Evolutionary conservation across 2,888 invertebrate species (phyloP).

Genomic region (Uloborus plumipes): DNA sequence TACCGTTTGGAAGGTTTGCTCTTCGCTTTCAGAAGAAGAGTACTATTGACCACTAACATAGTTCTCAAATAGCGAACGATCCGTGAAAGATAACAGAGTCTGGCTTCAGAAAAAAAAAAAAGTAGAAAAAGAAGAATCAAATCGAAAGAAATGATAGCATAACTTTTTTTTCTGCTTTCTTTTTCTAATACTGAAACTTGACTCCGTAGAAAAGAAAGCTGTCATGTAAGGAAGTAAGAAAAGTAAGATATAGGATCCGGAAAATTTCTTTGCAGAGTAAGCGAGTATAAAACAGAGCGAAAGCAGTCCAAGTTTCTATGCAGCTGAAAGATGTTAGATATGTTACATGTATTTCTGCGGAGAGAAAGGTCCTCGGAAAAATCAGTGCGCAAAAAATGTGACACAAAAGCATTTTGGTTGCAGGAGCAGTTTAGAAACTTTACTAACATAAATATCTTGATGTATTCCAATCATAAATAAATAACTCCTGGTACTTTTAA

Average conservation of each 20-base stretch:
- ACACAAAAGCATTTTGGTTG: no score
- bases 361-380: no score
- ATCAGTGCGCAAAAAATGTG: no score
- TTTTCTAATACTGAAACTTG: constrained; percentile 31
- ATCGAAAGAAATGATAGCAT: background rate
- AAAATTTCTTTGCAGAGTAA: no score
- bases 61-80: constrained; percentile 57
- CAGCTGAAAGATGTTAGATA: no score
- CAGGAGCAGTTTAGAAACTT: no score
- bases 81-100: constrained; percentile 43
- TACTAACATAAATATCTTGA: no score
- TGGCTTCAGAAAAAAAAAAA: constrained; percentile 20
- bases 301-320: no score
- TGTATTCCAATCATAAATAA: no score
- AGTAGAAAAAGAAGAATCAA: constrained; percentile 26
- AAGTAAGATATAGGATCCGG: background rate
- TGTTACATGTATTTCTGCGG: no score
- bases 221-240: constrained; percentile 43
- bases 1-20: constrained; percentile 35
- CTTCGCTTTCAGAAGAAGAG: constrained; percentile 37
- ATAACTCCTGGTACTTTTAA: no score
- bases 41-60: constrained; percentile 56
- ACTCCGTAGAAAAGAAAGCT: constrained; percentile 47
- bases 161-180: constrained; percentile 14
- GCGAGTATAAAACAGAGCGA: no score